Percentiles rank a stretch among this genome's conserved stretches.
These are phyloP conservation scores for Orientallactaga sibirica DNA, from an alignment of 2,797 vertebrate species.

Conservation along the genomic window DNA sequence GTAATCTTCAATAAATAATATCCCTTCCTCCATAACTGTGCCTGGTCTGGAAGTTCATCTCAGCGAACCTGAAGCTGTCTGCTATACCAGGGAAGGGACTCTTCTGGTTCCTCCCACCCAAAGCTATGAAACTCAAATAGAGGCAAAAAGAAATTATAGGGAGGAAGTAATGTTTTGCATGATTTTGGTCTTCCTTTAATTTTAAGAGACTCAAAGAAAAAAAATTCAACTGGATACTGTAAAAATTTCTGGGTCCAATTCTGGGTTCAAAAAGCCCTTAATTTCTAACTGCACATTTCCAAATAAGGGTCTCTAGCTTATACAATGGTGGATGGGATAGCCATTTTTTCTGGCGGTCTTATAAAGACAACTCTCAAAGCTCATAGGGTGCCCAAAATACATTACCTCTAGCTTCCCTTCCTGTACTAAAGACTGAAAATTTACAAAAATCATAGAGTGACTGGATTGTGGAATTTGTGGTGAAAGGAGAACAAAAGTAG, in stretches of 20 bases:
- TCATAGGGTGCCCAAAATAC: neutral
- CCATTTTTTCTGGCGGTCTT: neutral
- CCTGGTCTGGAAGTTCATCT: too few species aligned
- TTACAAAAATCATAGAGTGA: conserved; percentile 17
- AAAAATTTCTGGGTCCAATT: conserved; percentile 23
- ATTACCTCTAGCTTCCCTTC: neutral
- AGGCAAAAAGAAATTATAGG: conserved; percentile 15
- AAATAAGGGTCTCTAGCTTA: neutral
- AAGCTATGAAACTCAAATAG: conserved; percentile 6
- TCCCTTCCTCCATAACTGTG: too few species aligned
- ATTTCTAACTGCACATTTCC: neutral
- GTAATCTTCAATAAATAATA: too few species aligned
- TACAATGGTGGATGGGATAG: neutral
- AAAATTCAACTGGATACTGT: neutral
- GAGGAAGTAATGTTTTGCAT: neutral
- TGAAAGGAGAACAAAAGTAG: neutral
- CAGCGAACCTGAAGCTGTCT: too few species aligned
- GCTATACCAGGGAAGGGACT: neutral
- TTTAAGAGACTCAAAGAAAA: conserved; percentile 30
- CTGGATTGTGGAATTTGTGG: neutral
- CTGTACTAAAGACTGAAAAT: neutral
- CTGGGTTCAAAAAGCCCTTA: neutral
- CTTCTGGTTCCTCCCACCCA: neutral
- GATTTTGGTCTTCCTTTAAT: neutral
- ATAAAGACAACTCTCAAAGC: conserved; percentile 35